phyloP scores from a whole-genome alignment of 1,140 invertebrate species.

The Gryon sp. region DNA sequence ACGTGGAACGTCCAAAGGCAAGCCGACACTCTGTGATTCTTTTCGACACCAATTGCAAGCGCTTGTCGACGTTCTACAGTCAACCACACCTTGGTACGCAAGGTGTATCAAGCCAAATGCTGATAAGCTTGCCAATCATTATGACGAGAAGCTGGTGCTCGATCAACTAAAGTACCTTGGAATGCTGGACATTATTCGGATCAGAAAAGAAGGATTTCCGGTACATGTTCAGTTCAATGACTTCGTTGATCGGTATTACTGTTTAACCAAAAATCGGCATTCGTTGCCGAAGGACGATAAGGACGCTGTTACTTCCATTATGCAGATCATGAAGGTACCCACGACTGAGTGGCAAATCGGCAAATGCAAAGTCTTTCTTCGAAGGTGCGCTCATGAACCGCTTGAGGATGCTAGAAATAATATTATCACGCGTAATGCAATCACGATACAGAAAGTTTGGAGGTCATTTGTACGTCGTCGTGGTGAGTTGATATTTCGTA shows the following conservation, averaged over 20 bases:
- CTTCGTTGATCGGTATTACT: constrained; percentile 90
- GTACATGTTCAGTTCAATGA: constrained; percentile 90
- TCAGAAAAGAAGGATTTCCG: constrained; percentile 95
- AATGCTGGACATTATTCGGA: constrained; percentile 97
- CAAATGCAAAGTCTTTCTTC: constrained; percentile 93
- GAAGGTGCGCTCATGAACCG: constrained; percentile 91
- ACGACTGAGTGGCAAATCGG: constrained; percentile 94
- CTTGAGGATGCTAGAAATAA: constrained; percentile 89
- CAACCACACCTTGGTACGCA: constrained; percentile 97
- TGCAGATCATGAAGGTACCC: constrained; percentile 83
- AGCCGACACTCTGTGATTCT: constrained; percentile 95
- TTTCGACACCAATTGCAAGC: constrained; percentile 95
- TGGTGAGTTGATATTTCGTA: too few relatives aligned
- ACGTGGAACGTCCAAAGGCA: constrained; percentile 92
- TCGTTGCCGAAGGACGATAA: constrained; percentile 74
- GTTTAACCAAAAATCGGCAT: constrained; percentile 79
- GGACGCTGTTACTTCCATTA: constrained; percentile 81
- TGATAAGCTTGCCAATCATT: constrained; percentile 90
- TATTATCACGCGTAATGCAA: constrained; percentile 85
- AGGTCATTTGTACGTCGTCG: constrained; percentile 82
- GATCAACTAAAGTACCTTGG: constrained; percentile 96
- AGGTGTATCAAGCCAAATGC: constrained; percentile 97
- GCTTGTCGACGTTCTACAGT: constrained; percentile 93
- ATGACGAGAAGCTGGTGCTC: constrained; percentile 90
- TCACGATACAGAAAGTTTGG: constrained; percentile 90